Conservation (phyloP, 2,888 invertebrate genomes). For the Strigamia maritima region DNA sequence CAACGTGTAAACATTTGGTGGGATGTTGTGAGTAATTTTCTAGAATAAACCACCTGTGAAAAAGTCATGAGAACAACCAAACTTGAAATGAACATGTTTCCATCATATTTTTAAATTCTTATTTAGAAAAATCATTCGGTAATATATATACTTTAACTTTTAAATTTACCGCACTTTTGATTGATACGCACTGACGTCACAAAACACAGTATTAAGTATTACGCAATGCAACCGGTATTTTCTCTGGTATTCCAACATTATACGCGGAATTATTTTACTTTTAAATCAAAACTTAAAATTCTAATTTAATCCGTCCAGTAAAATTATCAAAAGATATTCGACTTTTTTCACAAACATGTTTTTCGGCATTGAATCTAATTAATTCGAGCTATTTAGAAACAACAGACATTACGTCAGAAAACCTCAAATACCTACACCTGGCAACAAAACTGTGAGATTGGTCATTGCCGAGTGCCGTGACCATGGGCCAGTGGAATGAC, state of each 20-base stretch:
- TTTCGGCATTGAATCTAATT: not conserved
- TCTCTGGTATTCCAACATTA: not conserved
- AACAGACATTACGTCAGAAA: not conserved
- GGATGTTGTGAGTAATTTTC: not conserved
- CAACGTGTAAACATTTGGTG: not conserved
- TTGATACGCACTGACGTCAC: too few relatives aligned
- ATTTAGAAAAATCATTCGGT: not conserved
- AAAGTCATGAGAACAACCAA: not conserved
- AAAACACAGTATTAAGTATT: too few relatives aligned
- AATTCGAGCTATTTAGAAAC: not conserved
- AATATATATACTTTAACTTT: not conserved
- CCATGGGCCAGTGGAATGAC: slow-evolving; percentile 23
- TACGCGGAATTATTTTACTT: too few relatives aligned
- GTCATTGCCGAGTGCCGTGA: slow-evolving; percentile 23
- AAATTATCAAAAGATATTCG: not conserved
- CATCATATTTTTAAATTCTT: not conserved
- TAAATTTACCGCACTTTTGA: not conserved
- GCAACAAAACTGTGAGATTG: not conserved
- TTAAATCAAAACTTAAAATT: not conserved
- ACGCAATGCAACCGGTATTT: not conserved
- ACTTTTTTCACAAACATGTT: not conserved
- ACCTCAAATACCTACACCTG: not conserved
- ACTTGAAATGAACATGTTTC: not conserved
- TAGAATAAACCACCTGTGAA: not conserved
- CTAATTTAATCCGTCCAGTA: not conserved